Conservation (phyloP, 2,113 vertebrate genomes). For the Terrapene triunguis region DNA sequence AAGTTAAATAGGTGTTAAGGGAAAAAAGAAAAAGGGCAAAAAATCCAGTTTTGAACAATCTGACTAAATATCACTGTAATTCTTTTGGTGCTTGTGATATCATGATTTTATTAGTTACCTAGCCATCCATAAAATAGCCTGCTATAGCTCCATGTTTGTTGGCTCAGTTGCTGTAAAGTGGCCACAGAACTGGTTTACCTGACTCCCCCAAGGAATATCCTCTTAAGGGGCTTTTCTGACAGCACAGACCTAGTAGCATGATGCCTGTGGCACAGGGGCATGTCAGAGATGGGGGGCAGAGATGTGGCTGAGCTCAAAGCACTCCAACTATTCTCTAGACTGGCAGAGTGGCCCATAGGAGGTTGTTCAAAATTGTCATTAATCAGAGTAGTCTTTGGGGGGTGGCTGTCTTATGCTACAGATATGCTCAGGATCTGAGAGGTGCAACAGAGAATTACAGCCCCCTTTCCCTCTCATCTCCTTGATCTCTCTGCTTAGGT, state of each 20-base stretch:
- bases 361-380: background rate
- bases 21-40: background rate
- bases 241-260: background rate
- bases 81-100: background rate
- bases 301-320: background rate
- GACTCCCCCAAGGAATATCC: background rate
- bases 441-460: background rate
- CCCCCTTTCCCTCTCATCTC: accelerated
- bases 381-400: background rate
- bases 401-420: background rate
- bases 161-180: background rate
- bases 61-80: background rate
- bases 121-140: background rate
- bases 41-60: background rate
- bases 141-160: background rate
- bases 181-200: background rate
- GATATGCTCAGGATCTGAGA: background rate
- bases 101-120: background rate
- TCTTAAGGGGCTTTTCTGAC: background rate
- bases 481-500: background rate
- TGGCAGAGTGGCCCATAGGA: background rate
- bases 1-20: background rate
- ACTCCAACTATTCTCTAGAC: background rate
- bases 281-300: background rate
- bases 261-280: background rate